Evolutionary conservation across 2,888 invertebrate species (phyloP).

Genomic region (Stenichneumon culpator): DNA sequence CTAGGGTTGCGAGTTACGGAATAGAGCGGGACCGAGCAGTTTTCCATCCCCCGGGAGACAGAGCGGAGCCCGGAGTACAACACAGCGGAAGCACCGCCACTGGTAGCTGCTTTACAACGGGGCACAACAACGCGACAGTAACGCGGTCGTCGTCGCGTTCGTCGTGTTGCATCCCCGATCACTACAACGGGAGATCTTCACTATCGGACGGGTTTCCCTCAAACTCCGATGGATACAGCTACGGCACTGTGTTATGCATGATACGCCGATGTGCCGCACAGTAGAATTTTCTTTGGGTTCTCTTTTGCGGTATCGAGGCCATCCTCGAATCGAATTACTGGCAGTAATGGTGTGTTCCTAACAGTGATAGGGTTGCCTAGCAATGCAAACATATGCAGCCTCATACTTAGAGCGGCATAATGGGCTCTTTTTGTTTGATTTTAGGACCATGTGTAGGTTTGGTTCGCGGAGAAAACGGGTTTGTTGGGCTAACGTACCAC

Average conservation of each 20-base stretch:
- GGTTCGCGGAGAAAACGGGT: too few relatives aligned
- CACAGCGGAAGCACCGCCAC: neutral
- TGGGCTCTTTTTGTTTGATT: neutral
- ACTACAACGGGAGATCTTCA: constrained; percentile 26
- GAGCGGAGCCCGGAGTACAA: constrained; percentile 62
- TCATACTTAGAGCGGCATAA: neutral
- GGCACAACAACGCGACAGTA: constrained; percentile 8
- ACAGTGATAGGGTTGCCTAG: neutral
- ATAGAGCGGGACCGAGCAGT: constrained; percentile 56
- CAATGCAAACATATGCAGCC: neutral
- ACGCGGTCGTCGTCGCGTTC: constrained; percentile 35
- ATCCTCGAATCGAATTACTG: constrained; percentile 1
- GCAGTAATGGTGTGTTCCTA: neutral
- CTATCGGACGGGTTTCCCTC: constrained; percentile 9
- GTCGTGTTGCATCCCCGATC: constrained; percentile 33
- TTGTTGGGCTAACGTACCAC: too few relatives aligned
- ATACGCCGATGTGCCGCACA: neutral
- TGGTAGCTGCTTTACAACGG: constrained; percentile 5
- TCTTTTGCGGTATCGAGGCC: neutral
- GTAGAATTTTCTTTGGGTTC: neutral
- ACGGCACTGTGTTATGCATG: constrained; percentile 18
- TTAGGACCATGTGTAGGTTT: neutral
- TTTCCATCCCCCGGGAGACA: constrained; percentile 69
- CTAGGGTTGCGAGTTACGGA: constrained; percentile 66
- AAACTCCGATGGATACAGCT: constrained; percentile 26